A percentile compares a stretch with the other conserved stretches of the same genome.
Conservation (phyloP, 2,113 vertebrate species). For the Plecotus auritus region DNA sequence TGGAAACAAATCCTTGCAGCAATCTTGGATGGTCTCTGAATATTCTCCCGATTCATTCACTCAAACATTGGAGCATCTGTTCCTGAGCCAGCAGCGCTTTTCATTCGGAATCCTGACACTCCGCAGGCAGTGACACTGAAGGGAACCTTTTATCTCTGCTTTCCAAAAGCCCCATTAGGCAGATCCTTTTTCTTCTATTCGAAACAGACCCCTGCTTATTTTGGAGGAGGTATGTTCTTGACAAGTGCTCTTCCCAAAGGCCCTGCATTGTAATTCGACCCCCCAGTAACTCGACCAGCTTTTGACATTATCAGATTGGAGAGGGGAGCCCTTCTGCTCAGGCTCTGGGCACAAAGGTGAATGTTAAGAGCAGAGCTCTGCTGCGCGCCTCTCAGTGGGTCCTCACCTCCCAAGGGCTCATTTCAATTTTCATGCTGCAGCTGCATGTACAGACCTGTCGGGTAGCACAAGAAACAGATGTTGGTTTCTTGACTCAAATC, state of each 20-base stretch:
- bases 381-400: not conserved
- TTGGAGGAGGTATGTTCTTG: constrained; percentile 41
- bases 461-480: constrained; percentile 33
- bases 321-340: not conserved
- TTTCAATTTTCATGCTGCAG: not conserved
- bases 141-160: constrained; percentile 49
- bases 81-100: constrained; percentile 43
- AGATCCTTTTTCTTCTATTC: constrained; percentile 35
- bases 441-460: not conserved
- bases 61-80: constrained; percentile 57
- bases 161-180: constrained; percentile 54
- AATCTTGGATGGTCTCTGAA: constrained; percentile 32
- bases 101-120: constrained; percentile 39
- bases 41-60: constrained; percentile 16
- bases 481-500: constrained; percentile 10
- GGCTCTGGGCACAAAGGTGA: not conserved
- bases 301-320: constrained; percentile 30
- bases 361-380: not conserved
- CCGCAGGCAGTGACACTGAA: constrained; percentile 1
- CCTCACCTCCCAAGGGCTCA: not conserved
- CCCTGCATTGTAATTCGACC: constrained; percentile 19
- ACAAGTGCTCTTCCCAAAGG: constrained; percentile 50
- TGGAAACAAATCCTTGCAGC: not conserved
- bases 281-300: not conserved
- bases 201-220: constrained; percentile 47